Conservation (phyloP, 2,113 vertebrate genomes). For the Poicephalus meyeri region DNA sequence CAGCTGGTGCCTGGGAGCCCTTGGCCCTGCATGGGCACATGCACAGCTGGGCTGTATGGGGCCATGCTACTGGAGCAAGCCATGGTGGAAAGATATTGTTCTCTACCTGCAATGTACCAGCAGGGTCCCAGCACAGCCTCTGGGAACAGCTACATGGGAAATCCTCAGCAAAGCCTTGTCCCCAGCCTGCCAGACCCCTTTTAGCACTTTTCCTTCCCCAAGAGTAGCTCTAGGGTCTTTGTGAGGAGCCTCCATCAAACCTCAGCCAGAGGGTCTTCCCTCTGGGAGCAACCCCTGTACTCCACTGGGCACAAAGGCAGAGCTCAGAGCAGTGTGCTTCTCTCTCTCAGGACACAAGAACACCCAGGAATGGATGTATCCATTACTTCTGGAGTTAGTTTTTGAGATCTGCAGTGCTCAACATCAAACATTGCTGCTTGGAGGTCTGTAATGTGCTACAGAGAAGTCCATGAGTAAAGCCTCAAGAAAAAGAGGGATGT, state of each 20-base stretch:
- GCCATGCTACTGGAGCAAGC: rapidly evolving
- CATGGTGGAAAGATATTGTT: background rate
- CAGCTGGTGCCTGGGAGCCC: background rate
- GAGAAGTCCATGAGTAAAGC: background rate
- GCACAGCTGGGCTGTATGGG: background rate
- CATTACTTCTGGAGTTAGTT: background rate
- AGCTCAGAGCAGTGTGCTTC: background rate
- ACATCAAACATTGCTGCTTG: background rate
- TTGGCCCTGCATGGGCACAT: background rate
- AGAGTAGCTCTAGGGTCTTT: background rate
- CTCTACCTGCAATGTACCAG: too few relatives aligned
- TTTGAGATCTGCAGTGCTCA: background rate
- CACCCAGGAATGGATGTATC: background rate
- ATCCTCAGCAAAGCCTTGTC: background rate
- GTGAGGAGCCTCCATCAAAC: rapidly evolving
- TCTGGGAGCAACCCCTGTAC: background rate
- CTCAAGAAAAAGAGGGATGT: background rate
- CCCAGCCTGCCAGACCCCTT: background rate
- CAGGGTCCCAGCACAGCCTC: background rate
- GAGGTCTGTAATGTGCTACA: background rate
- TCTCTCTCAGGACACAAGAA: background rate
- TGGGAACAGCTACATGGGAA: background rate
- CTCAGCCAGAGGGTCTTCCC: background rate
- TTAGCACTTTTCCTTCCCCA: rapidly evolving
- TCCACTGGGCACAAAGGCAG: rapidly evolving